Conservation (phyloP, 2,113 vertebrate species). For the Ictalurus punctatus region DNA sequence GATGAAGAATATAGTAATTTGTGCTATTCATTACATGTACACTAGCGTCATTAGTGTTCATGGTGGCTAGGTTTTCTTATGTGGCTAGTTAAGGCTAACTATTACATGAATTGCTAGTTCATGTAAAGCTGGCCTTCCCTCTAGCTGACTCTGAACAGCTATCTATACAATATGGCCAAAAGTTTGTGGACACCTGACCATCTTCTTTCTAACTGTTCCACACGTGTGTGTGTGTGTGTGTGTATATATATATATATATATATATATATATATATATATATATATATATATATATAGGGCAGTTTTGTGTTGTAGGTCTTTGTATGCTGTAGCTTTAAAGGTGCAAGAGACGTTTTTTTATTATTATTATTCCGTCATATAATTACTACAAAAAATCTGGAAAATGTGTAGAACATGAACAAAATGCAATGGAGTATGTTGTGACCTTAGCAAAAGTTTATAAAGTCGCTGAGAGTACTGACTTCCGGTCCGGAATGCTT, state of each 20-base stretch:
- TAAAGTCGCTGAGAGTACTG: background rate
- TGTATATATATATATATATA: too few relatives aligned
- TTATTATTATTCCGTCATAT: too few relatives aligned
- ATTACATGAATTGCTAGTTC: too few relatives aligned
- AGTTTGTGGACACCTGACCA: background rate
- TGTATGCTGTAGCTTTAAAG: background rate
- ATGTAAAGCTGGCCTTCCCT: background rate
- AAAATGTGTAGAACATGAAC: background rate
- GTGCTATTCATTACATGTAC: background rate
- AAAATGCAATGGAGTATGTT: background rate
- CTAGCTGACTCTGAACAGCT: too few relatives aligned
- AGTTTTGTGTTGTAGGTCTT: background rate
- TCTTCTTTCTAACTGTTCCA: background rate
- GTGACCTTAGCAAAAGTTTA: background rate
- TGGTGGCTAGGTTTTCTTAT: background rate
- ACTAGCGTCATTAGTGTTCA: background rate
- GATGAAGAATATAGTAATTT: background rate
- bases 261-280: too few relatives aligned
- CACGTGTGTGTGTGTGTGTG: too few relatives aligned
- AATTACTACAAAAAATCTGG: background rate
- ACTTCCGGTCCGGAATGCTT: background rate
- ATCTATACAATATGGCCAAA: background rate
- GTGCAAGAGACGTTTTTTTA: background rate
- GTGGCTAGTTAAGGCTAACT: too few relatives aligned
- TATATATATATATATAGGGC: background rate